Base-by-base conservation (phyloP, 2,888 invertebrate genomes). In the Lepidocyrtinus sp. region DNA sequence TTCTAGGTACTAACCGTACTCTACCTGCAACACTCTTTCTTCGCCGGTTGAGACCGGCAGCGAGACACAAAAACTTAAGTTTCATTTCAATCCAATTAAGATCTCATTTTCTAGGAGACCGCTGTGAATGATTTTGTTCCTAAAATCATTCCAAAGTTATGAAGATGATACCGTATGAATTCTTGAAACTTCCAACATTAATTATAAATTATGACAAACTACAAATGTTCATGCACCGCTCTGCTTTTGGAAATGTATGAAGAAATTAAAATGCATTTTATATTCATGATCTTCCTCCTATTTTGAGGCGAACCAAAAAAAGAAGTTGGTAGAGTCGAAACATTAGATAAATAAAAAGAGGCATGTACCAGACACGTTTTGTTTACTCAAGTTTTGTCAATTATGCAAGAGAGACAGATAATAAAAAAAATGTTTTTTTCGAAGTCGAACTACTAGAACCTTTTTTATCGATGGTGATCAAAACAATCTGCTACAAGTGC, bases 361-460 rank as follows among this genome's bases (percentile, higher is more conserved):
- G 65, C 59, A 71, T 76, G 70, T 69, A 70, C 59, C 70, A 72
- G 72, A 62, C 78, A 73, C 72, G 78, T 78, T 78, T 77, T 73
- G 67, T 78, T 78, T 78, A 72, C 77, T 67, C 71, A 77, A 71
- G 77, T 71, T 36, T 67, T 65, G 77, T 67, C 45, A 71, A 71
- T 77, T 77, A 70, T 71, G 77, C 77, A 77, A 77, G 59, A 61
- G 46, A 59, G 25, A 36, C 36, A 36, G 36, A 36, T 36, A 36
- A 36, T 36, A 36, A 71, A 72, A 65, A 70, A 55, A 46, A 25
- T 36, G 21, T 45, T 59, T 22, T 19, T 62, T 64, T 64, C 26
- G 24, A 63, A 36, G 36, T 36, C 36, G 12, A 36, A 22, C 19
- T 5, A 62, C 62, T 63, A 22, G 22, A 63, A 22, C 25, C 15